phyloP scores from a whole-genome alignment of 2,888 invertebrate genomes.

The Luperina nickerlii region DNA sequence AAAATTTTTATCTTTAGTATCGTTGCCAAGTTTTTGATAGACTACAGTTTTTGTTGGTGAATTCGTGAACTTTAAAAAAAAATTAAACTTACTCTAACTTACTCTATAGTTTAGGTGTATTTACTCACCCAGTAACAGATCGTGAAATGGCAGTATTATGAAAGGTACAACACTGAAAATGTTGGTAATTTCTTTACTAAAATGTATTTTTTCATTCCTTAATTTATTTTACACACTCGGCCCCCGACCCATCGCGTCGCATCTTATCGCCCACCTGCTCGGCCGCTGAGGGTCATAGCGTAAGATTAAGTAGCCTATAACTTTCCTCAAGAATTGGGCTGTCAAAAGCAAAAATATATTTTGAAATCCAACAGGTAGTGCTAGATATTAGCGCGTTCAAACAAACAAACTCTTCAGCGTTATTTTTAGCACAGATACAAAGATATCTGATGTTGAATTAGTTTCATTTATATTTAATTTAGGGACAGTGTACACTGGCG shows the following conservation, averaged over 20 bases:
- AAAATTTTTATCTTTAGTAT: constrained; percentile 16
- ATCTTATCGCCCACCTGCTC: not conserved
- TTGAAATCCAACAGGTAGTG: not conserved
- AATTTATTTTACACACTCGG: not conserved
- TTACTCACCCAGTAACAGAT: not conserved
- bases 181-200: not conserved
- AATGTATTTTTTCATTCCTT: not conserved
- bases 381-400: not conserved
- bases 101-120: not conserved
- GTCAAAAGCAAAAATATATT: too few species aligned
- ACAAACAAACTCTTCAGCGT: not conserved
- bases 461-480: not conserved
- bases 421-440: not conserved
- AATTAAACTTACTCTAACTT: too few species aligned
- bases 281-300: too few species aligned
- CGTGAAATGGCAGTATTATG: not conserved
- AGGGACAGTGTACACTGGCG: not conserved
- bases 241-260: not conserved
- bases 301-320: too few species aligned
- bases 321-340: too few species aligned
- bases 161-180: not conserved
- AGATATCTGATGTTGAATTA: not conserved
- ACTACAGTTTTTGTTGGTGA: constrained; percentile 24
- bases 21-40: constrained; percentile 55
- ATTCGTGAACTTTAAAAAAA: too few species aligned